Evolutionary conservation across 2,113 vertebrate species (phyloP), one percentile per base, ranked within the genome.

Genomic region (Austrofundulus limnaeus): DNA sequence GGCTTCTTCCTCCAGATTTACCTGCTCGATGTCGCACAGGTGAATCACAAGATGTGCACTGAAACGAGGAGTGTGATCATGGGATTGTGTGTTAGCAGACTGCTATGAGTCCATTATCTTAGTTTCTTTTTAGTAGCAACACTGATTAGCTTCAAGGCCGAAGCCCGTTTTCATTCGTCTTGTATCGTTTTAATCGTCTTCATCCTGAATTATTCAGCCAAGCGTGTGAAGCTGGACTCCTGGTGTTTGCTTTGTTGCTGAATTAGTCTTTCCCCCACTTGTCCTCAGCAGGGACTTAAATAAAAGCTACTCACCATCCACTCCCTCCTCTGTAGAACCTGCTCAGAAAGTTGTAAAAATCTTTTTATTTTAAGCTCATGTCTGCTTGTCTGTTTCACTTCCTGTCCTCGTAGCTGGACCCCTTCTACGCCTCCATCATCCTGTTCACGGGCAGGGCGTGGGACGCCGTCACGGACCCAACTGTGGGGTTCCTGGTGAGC

Each of bases 1-100:
- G 96, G 96, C 52, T 96, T 98, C 87, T 98, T 97, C 81, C 93
- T 98, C 19, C 96, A 97, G 88, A 96, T 98, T 84, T 98, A 93
- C 90, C 87, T 98, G 59, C 86, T 97, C 65, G 95, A 96, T 34
- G 94, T 96, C 64, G 95, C 93, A n/a, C 94, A 94, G 94, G 96
- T 97, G 84, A 92, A 74, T 80, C 10, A 58, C 25, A 38, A 11
- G 9, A 70, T 2, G 5, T n/a, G 19, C 41, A 64, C 45, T 5
- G 0, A 0, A 21, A 31, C 16, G 0, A 11, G n/a, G 20, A 38
- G 13, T 10, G 15, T 28, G 3, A 3, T 10, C 16, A 28, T 0
- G 4, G n/a, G 25, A n/a, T 34, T 2, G 16, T 34, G 2, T 47
- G 28, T 49, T 50, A 46, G 24, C 17, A 11, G 15, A 11, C 19